These are phyloP conservation scores for Phrynocephalus guinanensis DNA, from an alignment of 2,797 vertebrate genomes.

Conservation along the genomic window DNA sequence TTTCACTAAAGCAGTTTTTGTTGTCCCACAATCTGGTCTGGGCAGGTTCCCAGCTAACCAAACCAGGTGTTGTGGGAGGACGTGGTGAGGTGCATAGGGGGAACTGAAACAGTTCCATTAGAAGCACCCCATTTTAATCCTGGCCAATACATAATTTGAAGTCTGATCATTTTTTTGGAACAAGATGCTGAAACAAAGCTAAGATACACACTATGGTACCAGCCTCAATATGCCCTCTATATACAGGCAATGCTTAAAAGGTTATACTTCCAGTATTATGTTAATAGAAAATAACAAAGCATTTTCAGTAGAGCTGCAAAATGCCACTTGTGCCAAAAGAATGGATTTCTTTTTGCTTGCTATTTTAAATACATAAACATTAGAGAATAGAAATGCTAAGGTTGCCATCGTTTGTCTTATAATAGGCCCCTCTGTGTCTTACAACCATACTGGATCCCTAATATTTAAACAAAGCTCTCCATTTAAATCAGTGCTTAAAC, in stretches of 20 bases:
- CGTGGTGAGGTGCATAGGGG: background rate
- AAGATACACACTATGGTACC: background rate
- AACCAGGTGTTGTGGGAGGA: background rate
- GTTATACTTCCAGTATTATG: background rate
- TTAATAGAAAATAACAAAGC: background rate
- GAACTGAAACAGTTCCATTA: background rate
- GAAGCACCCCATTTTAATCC: background rate
- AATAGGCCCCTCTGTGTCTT: background rate
- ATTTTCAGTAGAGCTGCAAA: constrained; percentile 2
- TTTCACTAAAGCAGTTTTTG: no score
- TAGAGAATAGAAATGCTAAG: background rate
- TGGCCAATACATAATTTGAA: background rate
- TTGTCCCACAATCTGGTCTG: no score
- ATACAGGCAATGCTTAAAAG: background rate
- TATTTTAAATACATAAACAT: constrained; percentile 16
- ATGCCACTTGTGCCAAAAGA: background rate
- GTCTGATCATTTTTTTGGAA: background rate
- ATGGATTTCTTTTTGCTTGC: background rate
- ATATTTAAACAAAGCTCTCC: constrained; percentile 25
- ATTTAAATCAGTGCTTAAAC: constrained; percentile 26
- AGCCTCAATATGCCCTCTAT: background rate
- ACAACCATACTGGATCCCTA: background rate
- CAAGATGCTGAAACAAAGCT: no score
- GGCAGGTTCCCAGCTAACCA: background rate
- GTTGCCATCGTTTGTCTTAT: constrained; percentile 9